Evolutionary conservation across 2,797 vertebrate species (phyloP).

Genomic region (Euphonia xanthogaster): DNA sequence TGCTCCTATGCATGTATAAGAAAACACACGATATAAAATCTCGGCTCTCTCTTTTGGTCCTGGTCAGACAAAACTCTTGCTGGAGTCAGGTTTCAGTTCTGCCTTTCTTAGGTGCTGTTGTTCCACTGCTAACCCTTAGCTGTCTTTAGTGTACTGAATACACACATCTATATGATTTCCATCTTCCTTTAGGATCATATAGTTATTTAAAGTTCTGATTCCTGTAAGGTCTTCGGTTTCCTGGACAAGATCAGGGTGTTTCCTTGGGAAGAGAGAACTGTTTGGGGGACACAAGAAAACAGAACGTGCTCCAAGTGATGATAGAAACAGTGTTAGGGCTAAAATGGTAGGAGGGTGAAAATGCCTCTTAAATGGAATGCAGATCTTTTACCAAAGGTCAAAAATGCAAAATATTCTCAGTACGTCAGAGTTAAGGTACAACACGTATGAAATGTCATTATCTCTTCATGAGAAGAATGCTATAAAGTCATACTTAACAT

Average conservation of each 20-base stretch:
- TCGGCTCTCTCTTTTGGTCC: not conserved
- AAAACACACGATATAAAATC: not conserved
- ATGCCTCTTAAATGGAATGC: not conserved
- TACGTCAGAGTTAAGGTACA: not conserved
- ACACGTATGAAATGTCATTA: not conserved
- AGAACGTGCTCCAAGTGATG: not conserved
- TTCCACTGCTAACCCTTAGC: not conserved
- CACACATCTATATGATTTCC: not conserved
- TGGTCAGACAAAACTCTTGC: not conserved
- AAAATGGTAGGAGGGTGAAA: not conserved
- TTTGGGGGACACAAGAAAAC: not conserved
- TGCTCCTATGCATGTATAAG: not conserved
- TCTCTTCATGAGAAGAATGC: not conserved
- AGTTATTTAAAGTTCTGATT: not conserved
- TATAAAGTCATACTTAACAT: not conserved
- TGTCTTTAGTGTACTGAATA: not conserved
- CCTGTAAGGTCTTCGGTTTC: not conserved
- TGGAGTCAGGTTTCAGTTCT: not conserved
- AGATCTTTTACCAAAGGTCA: not conserved
- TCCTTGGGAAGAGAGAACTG: not conserved
- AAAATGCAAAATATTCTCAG: constrained; percentile 4
- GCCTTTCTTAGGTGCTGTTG: not conserved
- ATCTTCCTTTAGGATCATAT: not conserved
- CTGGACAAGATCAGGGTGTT: not conserved
- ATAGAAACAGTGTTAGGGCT: not conserved